Evolutionary conservation across 2,113 vertebrate species (phyloP).

Genomic region (Condylura cristata): DNA sequence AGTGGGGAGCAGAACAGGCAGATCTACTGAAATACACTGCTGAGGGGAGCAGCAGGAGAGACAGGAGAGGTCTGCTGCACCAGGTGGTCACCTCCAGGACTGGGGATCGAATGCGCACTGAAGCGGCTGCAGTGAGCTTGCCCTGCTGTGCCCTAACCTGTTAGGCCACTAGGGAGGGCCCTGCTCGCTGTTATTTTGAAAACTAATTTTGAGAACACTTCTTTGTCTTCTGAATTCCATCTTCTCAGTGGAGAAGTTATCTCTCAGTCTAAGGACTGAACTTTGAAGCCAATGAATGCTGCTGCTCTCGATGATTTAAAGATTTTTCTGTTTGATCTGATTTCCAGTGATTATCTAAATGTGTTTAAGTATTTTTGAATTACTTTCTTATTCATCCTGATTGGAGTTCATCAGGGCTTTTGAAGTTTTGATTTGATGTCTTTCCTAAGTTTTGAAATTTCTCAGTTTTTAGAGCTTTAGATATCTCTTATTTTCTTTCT

Average conservation of each 20-base stretch:
- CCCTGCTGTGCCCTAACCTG: no score
- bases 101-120: no score
- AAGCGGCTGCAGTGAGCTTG: no score
- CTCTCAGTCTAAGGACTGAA: background rate
- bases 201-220: background rate
- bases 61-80: no score
- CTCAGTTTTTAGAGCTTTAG: background rate
- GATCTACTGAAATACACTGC: no score
- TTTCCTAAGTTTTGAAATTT: background rate
- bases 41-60: no score
- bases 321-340: background rate
- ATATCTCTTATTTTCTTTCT: background rate
- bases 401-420: background rate
- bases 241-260: background rate
- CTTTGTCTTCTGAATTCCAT: background rate
- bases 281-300: background rate
- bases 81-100: no score
- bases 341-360: constrained; percentile 44
- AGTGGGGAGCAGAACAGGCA: no score
- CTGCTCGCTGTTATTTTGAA: background rate
- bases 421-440: constrained; percentile 20
- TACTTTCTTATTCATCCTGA: constrained; percentile 16
- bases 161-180: no score
- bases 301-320: background rate
- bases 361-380: constrained; percentile 1